Conservation (phyloP, 2,113 vertebrate genomes). For the Neogobius melanostomus region DNA sequence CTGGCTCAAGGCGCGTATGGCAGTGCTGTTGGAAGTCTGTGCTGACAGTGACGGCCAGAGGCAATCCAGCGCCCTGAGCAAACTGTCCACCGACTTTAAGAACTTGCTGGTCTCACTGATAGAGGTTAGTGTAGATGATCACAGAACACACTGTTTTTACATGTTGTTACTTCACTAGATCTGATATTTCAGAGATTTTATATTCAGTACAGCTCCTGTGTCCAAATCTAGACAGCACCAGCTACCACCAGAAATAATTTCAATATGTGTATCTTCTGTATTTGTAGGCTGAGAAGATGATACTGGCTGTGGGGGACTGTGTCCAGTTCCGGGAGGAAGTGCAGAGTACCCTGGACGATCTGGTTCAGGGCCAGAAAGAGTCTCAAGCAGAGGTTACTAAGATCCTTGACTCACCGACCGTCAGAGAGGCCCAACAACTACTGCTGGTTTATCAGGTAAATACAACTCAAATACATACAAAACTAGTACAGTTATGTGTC, state of each 20-base stretch:
- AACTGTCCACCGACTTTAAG: conserved; percentile 86
- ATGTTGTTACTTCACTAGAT: too few species aligned
- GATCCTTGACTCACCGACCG: conserved; percentile 86
- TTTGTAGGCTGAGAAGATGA: conserved; percentile 86
- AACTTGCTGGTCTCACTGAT: conserved; percentile 78
- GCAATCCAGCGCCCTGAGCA: conserved; percentile 81
- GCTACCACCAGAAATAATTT: background rate
- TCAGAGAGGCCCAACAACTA: conserved; percentile 89
- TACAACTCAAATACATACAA: background rate
- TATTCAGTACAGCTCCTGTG: too few species aligned
- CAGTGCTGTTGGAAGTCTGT: conserved; percentile 78
- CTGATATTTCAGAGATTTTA: too few species aligned
- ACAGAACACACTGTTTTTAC: background rate
- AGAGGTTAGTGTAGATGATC: conserved; percentile 76
- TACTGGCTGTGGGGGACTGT: conserved; percentile 86
- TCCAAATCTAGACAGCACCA: too few species aligned
- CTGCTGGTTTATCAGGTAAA: conserved; percentile 88
- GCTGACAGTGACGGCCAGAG: conserved; percentile 83
- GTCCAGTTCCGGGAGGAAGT: conserved; percentile 90
- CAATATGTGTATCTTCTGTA: conserved; percentile 4
- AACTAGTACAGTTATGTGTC: too few species aligned
- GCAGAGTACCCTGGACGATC: conserved; percentile 82
- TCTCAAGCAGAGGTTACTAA: conserved; percentile 82
- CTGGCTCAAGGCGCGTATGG: conserved; percentile 89
- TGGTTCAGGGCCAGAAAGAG: conserved; percentile 86